Evolutionary conservation across 1,140 invertebrate species (phyloP).

Genomic region (Diabrotica virgifera): DNA sequence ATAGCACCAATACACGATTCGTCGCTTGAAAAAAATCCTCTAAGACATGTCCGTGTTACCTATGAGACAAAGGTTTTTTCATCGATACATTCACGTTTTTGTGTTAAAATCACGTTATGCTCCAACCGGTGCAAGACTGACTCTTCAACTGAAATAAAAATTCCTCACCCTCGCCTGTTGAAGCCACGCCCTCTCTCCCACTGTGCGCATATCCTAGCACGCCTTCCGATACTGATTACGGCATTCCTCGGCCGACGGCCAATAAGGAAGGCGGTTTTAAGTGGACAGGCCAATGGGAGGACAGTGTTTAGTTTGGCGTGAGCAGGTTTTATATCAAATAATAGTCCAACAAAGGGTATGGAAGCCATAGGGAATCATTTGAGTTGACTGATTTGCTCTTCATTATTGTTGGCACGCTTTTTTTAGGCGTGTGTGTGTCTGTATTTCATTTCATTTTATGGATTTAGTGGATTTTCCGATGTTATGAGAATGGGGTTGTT

Average conservation of each 20-base stretch:
- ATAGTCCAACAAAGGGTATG: slow-evolving; percentile 41
- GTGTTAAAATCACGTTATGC: slow-evolving; percentile 31
- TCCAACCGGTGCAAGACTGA: slow-evolving; percentile 37
- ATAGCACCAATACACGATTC: not conserved
- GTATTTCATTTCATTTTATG: slow-evolving; percentile 2
- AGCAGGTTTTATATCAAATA: slow-evolving; percentile 39
- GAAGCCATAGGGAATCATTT: slow-evolving; percentile 34
- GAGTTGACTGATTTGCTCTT: slow-evolving; percentile 23
- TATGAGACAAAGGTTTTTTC: not conserved
- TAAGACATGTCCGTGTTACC: slow-evolving; percentile 14
- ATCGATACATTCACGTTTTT: slow-evolving; percentile 25
- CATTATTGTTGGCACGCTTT: slow-evolving; percentile 1
- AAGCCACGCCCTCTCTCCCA: slow-evolving; percentile 32
- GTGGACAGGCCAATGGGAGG: slow-evolving; percentile 28
- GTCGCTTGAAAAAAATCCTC: not conserved
- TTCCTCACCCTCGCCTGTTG: slow-evolving; percentile 33
- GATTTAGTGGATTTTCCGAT: not conserved
- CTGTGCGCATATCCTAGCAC: slow-evolving; percentile 16
- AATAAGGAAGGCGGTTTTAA: slow-evolving; percentile 24
- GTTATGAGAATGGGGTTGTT: not conserved
- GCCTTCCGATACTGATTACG: slow-evolving; percentile 33
- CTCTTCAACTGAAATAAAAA: slow-evolving; percentile 35
- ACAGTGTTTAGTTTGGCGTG: slow-evolving; percentile 28
- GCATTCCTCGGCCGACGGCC: slow-evolving; percentile 33
- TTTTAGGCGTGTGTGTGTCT: slow-evolving; percentile 1